Evolutionary conservation across 2,888 invertebrate species (phyloP), one percentile per base, ranked within the genome.

Genomic region (Drosophila sordidula): DNA sequence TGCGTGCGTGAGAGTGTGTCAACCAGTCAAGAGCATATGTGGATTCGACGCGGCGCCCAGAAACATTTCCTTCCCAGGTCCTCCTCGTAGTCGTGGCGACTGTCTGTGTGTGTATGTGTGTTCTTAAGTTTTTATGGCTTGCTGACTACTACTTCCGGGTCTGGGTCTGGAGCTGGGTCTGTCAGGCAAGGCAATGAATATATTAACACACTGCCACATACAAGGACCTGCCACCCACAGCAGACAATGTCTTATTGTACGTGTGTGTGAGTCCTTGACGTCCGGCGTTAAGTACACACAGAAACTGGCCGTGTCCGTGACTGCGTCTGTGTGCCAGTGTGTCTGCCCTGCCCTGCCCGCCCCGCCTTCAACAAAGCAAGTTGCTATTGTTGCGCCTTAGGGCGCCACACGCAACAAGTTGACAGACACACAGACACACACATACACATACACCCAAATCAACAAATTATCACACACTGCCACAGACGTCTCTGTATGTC

Each of bases 101-200:
- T 75, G 76, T 76, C 54, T 29, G 47, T 59, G 46, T 56, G 47
- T 54, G 58, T 51, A 54, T 63, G 55, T 70, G 69, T 78, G 72
- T 73, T 81, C 83, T 87, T 87, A 84, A 80, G 81, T 81, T 89
- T 89, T 89, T 89, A 89, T 89, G 85, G 81, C 89, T 78, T 81
- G 83, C 85, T 83, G 81, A 88, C 89, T 87, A 88, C 90, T 87
- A 89, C 89, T 89, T 89, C 89, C 89, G 85, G 80, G 72, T 26
- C 58, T 58, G 57, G 32, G 59, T 41, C 45, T 32, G 71, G 8
- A 34, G 47, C 41, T 29, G 58, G 46, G 47, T 54, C 68, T 77
- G 67, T 70, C 71, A 77, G 63, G 64, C 75, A 67, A 68, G 70
- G 76, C 90, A 89, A 87, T 90, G 90, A 90, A 89, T 90, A 90